Conservation (phyloP, 2,113 vertebrate species). For the Myotis lucifugus region DNA sequence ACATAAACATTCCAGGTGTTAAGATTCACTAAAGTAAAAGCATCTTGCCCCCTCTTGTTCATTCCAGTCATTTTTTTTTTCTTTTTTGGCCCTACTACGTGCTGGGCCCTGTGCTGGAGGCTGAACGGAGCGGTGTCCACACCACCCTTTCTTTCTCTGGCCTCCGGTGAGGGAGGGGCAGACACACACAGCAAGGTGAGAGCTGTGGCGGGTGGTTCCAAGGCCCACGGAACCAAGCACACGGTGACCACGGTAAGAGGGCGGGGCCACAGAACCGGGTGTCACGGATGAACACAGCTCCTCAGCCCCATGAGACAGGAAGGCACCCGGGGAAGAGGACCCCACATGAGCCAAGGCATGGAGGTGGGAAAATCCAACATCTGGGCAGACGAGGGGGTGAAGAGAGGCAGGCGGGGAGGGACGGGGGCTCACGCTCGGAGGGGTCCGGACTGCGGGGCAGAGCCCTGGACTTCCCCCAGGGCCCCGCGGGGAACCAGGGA, state of each 20-base stretch:
- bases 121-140: not conserved
- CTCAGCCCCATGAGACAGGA: not conserved
- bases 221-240: rapidly evolving
- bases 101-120: not conserved
- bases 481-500: not conserved
- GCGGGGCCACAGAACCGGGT: rapidly evolving
- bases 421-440: not conserved
- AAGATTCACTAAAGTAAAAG: not conserved
- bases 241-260: not conserved
- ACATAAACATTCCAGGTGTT: not conserved
- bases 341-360: not conserved
- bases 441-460: rapidly evolving
- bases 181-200: rapidly evolving
- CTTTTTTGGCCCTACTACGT: not conserved
- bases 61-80: not conserved
- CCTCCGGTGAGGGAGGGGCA: rapidly evolving
- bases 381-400: rapidly evolving
- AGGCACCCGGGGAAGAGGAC: rapidly evolving
- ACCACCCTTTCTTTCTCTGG: no score
- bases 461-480: not conserved
- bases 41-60: not conserved
- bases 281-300: rapidly evolving
- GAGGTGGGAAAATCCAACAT: no score
- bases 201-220: rapidly evolving
- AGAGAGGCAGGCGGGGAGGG: not conserved